A percentile compares a stretch with the other conserved stretches of the same genome.
These are phyloP conservation scores for Diabrotica virgifera DNA, from an alignment of 1,140 invertebrate genomes.

Conservation along the genomic window DNA sequence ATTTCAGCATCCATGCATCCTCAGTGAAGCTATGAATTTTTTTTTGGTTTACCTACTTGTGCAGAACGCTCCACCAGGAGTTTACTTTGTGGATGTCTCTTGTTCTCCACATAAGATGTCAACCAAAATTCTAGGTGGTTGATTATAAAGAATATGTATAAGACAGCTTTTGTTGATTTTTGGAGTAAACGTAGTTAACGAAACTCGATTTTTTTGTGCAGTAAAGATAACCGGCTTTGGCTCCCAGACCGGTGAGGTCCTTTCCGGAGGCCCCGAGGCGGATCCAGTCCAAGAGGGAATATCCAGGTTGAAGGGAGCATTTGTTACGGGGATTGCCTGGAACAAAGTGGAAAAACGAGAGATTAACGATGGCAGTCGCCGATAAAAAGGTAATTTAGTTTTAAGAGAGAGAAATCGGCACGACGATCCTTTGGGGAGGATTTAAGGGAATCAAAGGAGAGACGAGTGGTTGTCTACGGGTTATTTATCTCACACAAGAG, in stretches of 20 bases:
- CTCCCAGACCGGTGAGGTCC: constrained; percentile 77
- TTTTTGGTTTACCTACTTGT: no score
- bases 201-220: no score
- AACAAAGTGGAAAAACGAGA: constrained; percentile 35
- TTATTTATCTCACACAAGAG: no score
- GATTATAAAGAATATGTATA: no score
- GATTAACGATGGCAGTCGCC: background rate
- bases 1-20: no score
- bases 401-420: background rate
- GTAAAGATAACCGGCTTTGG: constrained; percentile 50
- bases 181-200: no score
- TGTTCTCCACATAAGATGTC: no score
- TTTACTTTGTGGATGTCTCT: no score
- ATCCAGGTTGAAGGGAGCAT: constrained; percentile 87
- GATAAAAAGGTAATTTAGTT: constrained; percentile 1
- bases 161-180: no score
- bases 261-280: constrained; percentile 76
- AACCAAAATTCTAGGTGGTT: no score
- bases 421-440: background rate
- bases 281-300: constrained; percentile 97
- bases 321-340: constrained; percentile 87
- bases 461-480: background rate
- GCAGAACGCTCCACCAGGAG: no score
- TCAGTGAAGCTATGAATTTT: no score
- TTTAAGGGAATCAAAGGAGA: background rate